Percentiles rank a stretch among this genome's conserved stretches.
Evolutionary conservation across 2,113 vertebrate genomes (phyloP).

Genomic region (Vulpes ferrilata): DNA sequence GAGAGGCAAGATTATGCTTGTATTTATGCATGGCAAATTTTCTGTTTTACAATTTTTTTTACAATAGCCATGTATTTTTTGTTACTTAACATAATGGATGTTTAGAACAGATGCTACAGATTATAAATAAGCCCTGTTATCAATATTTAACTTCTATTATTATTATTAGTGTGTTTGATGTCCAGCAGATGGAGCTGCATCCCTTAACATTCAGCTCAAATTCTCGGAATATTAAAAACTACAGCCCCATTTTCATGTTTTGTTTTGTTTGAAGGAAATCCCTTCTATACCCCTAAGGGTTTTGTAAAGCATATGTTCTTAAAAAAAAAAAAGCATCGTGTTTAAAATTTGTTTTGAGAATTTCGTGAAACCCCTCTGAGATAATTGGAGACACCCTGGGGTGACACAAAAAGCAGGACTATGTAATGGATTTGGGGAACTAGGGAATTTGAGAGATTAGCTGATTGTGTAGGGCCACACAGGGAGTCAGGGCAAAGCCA

Average conservation of each 20-base stretch:
- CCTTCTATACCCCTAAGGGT: constrained; percentile 26
- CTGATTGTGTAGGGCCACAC: constrained; percentile 60
- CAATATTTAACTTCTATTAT: constrained; percentile 10
- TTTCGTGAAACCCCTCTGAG: constrained; percentile 67
- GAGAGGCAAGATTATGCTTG: not conserved
- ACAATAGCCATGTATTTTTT: not conserved
- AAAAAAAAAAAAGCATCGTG: not conserved
- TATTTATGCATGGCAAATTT: not conserved
- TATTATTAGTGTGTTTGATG: not conserved
- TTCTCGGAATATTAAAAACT: constrained; percentile 28
- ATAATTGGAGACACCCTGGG: constrained; percentile 65
- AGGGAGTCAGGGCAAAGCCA: constrained; percentile 58
- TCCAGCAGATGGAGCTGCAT: constrained; percentile 80
- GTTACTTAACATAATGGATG: not conserved
- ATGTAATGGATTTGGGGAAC: constrained; percentile 47
- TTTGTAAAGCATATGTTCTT: constrained; percentile 48
- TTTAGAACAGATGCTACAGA: constrained; percentile 19
- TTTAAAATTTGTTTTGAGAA: constrained; percentile 73
- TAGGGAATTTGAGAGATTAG: constrained; percentile 61
- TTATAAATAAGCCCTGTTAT: not conserved
- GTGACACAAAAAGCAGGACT: constrained; percentile 52
- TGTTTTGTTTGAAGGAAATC: constrained; percentile 60
- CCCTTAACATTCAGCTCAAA: constrained; percentile 67
- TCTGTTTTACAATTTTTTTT: constrained; percentile 38
- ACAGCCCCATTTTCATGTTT: constrained; percentile 57